Conservation (phyloP, 2,888 invertebrate genomes). For the Drosophila mayaguana region DNA sequence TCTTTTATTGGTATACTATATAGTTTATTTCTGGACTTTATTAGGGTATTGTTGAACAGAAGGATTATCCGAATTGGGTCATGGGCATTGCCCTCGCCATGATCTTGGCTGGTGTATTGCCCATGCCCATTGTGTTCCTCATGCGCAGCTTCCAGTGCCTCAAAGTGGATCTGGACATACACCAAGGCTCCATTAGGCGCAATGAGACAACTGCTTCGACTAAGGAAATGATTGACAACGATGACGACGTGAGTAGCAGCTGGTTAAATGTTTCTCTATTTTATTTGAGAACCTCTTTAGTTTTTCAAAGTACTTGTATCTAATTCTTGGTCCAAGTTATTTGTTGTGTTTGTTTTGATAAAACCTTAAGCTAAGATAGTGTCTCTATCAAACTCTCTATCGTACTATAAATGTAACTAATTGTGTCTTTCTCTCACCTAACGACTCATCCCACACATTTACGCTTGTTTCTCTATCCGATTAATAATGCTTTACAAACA, state of each 20-base stretch:
- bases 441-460: constrained; percentile 48
- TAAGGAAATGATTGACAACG: constrained; percentile 97
- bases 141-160: constrained; percentile 95
- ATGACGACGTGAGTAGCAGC: constrained; percentile 90
- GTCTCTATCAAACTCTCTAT: constrained; percentile 28
- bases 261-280: neutral
- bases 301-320: constrained; percentile 31
- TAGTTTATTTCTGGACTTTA: neutral
- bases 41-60: constrained; percentile 90
- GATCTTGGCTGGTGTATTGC: constrained; percentile 92
- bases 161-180: constrained; percentile 94
- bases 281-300: neutral
- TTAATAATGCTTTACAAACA: constrained; percentile 57
- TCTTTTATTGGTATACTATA: too few relatives aligned
- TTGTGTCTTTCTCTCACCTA: constrained; percentile 77
- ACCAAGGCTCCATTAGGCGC: constrained; percentile 95
- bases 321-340: constrained; percentile 18
- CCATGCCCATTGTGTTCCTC: constrained; percentile 94
- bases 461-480: constrained; percentile 65
- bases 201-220: constrained; percentile 97
- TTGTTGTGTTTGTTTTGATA: constrained; percentile 57
- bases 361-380: constrained; percentile 57
- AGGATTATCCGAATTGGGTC: constrained; percentile 93
- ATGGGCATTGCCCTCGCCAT: constrained; percentile 91
- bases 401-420: constrained; percentile 68